These are phyloP conservation scores for Germaria angustata DNA, from an alignment of 2,888 invertebrate species.

Conservation along the genomic window DNA sequence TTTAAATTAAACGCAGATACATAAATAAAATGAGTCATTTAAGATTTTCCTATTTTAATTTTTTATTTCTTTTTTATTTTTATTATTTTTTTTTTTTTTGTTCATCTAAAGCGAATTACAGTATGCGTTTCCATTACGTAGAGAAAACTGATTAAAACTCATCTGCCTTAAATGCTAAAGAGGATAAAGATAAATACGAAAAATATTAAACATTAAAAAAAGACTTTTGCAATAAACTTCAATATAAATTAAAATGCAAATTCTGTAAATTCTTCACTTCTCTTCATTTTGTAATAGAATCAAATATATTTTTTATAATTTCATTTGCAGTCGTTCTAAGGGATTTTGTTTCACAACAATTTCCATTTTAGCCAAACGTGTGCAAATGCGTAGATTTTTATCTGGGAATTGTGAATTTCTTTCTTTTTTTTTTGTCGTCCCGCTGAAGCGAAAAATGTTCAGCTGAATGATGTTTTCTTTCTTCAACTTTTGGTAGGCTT, in stretches of 20 bases:
- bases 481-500: slow-evolving; percentile 16
- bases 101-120: too few relatives aligned
- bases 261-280: slow-evolving; percentile 39
- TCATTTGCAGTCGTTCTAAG: slow-evolving; percentile 15
- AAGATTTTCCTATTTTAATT: slow-evolving; percentile 7
- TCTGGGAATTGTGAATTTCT: not conserved
- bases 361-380: slow-evolving; percentile 53
- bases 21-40: slow-evolving; percentile 55
- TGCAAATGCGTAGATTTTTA: slow-evolving; percentile 59
- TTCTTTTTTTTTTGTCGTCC: not conserved
- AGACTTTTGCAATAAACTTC: slow-evolving; percentile 36
- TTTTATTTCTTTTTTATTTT: not conserved
- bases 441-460: not conserved
- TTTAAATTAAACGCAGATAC: slow-evolving; percentile 38
- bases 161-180: not conserved
- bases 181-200: not conserved
- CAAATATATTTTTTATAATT: not conserved
- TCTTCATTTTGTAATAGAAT: slow-evolving; percentile 41
- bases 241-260: slow-evolving; percentile 38
- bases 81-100: too few relatives aligned
- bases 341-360: slow-evolving; percentile 15
- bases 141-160: not conserved
- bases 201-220: slow-evolving; percentile 9
- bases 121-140: too few relatives aligned
- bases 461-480: slow-evolving; percentile 1